phyloP scores from a whole-genome alignment of 2,113 vertebrate species.

The Ivindomyrus marchei region DNA sequence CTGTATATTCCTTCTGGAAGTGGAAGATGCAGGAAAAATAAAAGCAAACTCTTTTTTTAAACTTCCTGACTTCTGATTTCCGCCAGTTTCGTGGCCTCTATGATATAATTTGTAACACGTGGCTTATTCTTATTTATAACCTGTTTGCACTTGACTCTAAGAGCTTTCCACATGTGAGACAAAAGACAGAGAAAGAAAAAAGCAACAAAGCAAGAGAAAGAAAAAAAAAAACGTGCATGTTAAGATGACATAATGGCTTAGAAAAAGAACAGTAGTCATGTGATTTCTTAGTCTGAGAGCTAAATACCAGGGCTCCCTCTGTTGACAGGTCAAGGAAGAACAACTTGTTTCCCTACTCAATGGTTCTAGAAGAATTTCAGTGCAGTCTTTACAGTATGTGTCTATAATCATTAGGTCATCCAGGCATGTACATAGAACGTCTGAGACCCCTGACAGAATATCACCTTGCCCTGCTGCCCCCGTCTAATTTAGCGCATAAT shows the following conservation, averaged over 20 bases:
- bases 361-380: not conserved
- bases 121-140: not conserved
- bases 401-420: not conserved
- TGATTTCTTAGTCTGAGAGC: not conserved
- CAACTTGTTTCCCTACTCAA: not conserved
- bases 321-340: not conserved
- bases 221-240: not conserved
- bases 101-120: not conserved
- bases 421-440: not conserved
- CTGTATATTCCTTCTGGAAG: not conserved
- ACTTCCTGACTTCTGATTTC: not conserved
- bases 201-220: not conserved
- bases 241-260: slow-evolving; percentile 16
- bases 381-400: not conserved
- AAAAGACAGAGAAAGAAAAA: not conserved
- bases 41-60: not conserved
- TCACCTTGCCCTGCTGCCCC: not conserved
- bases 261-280: not conserved
- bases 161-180: not conserved
- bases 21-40: not conserved
- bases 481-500: not conserved
- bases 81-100: not conserved
- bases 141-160: not conserved
- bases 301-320: slow-evolving; percentile 27
- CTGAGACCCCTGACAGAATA: not conserved